Conservation (phyloP, 2,113 vertebrate species). For the Dunckerocampus dactyliophorus region DNA sequence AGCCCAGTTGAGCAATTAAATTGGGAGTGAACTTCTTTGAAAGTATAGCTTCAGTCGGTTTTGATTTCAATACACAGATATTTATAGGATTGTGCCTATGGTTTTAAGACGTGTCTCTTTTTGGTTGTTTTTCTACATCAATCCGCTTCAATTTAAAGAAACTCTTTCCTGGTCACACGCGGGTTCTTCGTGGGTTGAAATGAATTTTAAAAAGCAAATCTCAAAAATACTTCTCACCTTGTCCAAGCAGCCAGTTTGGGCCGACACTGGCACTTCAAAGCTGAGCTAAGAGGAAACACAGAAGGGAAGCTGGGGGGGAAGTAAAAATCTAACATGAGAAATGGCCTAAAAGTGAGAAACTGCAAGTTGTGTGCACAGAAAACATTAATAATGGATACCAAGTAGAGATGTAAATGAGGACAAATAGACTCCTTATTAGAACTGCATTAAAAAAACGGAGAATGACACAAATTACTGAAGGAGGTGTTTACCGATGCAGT, state of each 20-base stretch:
- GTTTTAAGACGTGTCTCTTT: too few relatives aligned
- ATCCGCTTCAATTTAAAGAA: too few relatives aligned
- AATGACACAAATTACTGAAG: slow-evolving; percentile 13
- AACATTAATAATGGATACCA: slow-evolving; percentile 61
- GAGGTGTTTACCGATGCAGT: slow-evolving; percentile 2
- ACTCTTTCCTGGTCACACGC: too few relatives aligned
- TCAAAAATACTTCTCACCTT: slow-evolving; percentile 41
- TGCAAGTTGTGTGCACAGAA: slow-evolving; percentile 35
- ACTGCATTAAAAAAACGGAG: slow-evolving; percentile 29
- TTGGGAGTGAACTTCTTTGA: not conserved
- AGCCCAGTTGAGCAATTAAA: slow-evolving; percentile 2
- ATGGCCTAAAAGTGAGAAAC: slow-evolving; percentile 43
- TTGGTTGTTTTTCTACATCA: too few relatives aligned
- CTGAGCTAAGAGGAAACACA: slow-evolving; percentile 44
- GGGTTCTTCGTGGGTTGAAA: slow-evolving; percentile 1
- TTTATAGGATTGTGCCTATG: too few relatives aligned
- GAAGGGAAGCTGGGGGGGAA: slow-evolving; percentile 31
- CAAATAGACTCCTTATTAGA: slow-evolving; percentile 46
- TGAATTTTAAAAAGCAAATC: slow-evolving; percentile 32
- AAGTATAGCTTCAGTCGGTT: not conserved
- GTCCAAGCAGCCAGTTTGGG: slow-evolving; percentile 42
- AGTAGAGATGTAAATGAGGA: slow-evolving; percentile 54
- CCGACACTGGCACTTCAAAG: slow-evolving; percentile 49
- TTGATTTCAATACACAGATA: not conserved
- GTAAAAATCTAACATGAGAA: slow-evolving; percentile 42